Percentiles rank a stretch among this genome's conserved stretches.
phyloP scores from a whole-genome alignment of 2,113 vertebrate species.

The Bufo bufo region DNA sequence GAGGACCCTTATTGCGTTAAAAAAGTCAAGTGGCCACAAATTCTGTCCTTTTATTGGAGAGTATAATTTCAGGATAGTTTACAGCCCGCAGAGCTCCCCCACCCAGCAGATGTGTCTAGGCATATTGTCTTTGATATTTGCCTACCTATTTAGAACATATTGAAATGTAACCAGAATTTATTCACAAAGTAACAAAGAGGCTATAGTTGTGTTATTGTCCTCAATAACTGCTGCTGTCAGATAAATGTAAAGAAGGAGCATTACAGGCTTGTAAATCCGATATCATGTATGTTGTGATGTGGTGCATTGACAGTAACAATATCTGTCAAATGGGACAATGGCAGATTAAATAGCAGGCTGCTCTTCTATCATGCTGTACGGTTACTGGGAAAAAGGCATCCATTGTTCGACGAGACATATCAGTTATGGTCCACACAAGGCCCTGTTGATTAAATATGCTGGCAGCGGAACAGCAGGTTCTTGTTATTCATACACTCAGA shows the following conservation, averaged over 20 bases:
- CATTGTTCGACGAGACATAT: conserved; percentile 63
- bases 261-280: conserved; percentile 58
- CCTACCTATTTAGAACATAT: conserved; percentile 24
- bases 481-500: conserved; percentile 67
- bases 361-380: conserved; percentile 61
- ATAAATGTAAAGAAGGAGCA: conserved; percentile 48
- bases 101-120: conserved; percentile 46
- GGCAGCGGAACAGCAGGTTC: conserved; percentile 69
- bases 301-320: conserved; percentile 60
- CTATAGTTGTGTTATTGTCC: conserved; percentile 57
- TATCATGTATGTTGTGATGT: conserved; percentile 63
- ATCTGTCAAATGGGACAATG: conserved; percentile 62
- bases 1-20: conserved; percentile 10
- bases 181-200: conserved; percentile 28
- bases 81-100: conserved; percentile 31
- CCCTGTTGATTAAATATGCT: conserved; percentile 68
- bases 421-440: conserved; percentile 60
- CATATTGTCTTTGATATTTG: conserved; percentile 37
- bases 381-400: conserved; percentile 58
- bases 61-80: conserved; percentile 48
- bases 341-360: conserved; percentile 63
- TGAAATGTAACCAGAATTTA: neutral
- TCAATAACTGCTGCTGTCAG: conserved; percentile 59
- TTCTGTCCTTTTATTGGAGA: conserved; percentile 25
- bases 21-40: conserved; percentile 39